Conservation (phyloP, 2,888 invertebrate genomes). For the Hypercompe scribonia region DNA sequence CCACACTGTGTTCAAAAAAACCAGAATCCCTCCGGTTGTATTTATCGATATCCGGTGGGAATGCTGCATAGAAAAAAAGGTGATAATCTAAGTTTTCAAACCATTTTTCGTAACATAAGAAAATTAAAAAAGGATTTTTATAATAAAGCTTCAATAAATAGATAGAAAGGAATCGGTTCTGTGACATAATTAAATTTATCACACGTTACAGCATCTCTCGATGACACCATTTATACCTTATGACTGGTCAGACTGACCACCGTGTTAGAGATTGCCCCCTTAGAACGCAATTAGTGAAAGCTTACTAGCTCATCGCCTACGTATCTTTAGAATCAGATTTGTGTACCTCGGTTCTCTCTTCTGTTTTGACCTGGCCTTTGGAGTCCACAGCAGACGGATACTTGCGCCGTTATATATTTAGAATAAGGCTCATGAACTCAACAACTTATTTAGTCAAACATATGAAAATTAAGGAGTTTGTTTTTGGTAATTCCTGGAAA, state of each 20-base stretch:
- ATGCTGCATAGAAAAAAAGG: too few relatives aligned
- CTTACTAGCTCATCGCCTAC: not conserved
- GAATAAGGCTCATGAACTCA: not conserved
- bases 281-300: conserved; percentile 14
- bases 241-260: not conserved
- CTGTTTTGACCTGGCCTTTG: not conserved
- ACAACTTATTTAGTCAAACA: not conserved
- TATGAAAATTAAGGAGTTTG: not conserved
- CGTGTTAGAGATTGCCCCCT: conserved; percentile 8
- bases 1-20: too few relatives aligned
- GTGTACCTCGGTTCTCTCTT: not conserved
- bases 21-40: not conserved
- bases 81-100: not conserved
- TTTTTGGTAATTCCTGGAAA: too few relatives aligned
- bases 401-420: not conserved
- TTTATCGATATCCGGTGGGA: too few relatives aligned
- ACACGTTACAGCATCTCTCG: not conserved
- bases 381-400: not conserved
- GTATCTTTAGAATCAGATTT: not conserved
- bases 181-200: not conserved
- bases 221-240: not conserved
- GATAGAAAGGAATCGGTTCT: not conserved
- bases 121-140: not conserved
- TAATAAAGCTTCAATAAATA: not conserved
- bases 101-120: not conserved